A percentile compares a stretch with the other conserved stretches of the same genome.
Evolutionary conservation across 2,888 invertebrate genomes (phyloP).

Genomic region (Drosophila mercatorum): DNA sequence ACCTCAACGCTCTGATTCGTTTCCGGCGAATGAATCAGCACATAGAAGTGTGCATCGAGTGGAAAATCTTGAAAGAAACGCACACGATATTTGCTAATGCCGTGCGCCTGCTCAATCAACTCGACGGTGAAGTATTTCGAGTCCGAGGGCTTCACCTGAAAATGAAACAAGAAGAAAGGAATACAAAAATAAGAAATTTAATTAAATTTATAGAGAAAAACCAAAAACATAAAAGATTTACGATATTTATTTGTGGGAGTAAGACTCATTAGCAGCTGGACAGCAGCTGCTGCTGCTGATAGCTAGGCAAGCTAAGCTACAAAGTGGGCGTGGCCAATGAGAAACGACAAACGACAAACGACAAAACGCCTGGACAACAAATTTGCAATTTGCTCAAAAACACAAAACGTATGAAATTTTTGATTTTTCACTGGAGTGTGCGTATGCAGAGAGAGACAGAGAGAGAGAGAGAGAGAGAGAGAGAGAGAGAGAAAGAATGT

Average conservation of each 20-base stretch:
- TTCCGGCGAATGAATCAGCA: conserved; percentile 82
- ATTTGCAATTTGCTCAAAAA: conserved; percentile 30
- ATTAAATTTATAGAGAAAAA: conserved; percentile 21
- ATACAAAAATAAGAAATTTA: conserved; percentile 4
- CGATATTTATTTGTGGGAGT: conserved; percentile 4
- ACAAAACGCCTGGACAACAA: conserved; percentile 20
- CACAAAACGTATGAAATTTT: conserved; percentile 29
- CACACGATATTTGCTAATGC: conserved; percentile 82
- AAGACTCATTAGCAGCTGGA: conserved; percentile 34
- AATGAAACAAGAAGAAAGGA: conserved; percentile 5
- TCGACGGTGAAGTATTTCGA: conserved; percentile 77
- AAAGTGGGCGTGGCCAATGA: background rate
- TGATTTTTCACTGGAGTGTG: conserved; percentile 13
- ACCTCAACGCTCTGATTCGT: conserved; percentile 84
- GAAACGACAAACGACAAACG: conserved; percentile 5
- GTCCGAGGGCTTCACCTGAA: conserved; percentile 83
- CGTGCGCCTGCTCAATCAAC: conserved; percentile 80
- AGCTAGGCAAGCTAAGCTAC: background rate
- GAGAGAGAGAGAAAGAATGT: too few relatives aligned
- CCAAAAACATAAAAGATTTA: conserved; percentile 4
- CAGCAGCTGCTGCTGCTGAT: background rate
- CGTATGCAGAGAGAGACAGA: too few relatives aligned
- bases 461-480: too few relatives aligned
- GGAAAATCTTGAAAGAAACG: conserved; percentile 77
- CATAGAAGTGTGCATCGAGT: conserved; percentile 80